These are phyloP conservation scores for Stomatorhinus walkeri DNA, from an alignment of 2,797 vertebrate species.

Conservation along the genomic window DNA sequence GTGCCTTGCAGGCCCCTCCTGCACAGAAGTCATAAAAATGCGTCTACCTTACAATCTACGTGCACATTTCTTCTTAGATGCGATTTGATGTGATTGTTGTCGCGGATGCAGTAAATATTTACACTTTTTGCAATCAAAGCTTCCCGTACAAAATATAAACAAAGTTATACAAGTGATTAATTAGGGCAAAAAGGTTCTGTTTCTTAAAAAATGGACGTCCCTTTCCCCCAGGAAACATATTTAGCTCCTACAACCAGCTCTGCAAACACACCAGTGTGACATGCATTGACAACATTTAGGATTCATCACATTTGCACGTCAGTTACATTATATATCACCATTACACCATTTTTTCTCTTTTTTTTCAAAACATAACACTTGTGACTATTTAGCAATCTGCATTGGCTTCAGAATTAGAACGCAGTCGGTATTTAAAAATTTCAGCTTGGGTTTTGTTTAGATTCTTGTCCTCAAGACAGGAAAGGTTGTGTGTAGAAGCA, in stretches of 20 bases:
- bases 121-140: constrained; percentile 65
- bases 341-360: constrained; percentile 18
- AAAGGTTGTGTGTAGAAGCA: not conserved
- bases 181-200: constrained; percentile 52
- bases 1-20: constrained; percentile 44
- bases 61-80: constrained; percentile 44
- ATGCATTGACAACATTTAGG: constrained; percentile 31
- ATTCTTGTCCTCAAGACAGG: not conserved
- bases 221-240: constrained; percentile 37
- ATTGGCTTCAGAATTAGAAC: constrained; percentile 16
- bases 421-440: not conserved
- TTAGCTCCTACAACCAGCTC: constrained; percentile 54
- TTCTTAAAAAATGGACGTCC: constrained; percentile 47
- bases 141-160: constrained; percentile 66
- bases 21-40: constrained; percentile 48
- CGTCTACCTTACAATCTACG: constrained; percentile 36
- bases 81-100: constrained; percentile 63
- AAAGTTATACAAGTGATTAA: constrained; percentile 63
- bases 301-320: constrained; percentile 29
- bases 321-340: constrained; percentile 24
- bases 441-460: not conserved
- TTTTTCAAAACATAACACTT: constrained; percentile 16
- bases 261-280: constrained; percentile 45
- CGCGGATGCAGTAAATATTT: constrained; percentile 65
- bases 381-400: constrained; percentile 26